A percentile compares a stretch with the other conserved stretches of the same genome.
phyloP scores from a whole-genome alignment of 2,888 invertebrate genomes.

The Disparrhopalites patrizii region DNA sequence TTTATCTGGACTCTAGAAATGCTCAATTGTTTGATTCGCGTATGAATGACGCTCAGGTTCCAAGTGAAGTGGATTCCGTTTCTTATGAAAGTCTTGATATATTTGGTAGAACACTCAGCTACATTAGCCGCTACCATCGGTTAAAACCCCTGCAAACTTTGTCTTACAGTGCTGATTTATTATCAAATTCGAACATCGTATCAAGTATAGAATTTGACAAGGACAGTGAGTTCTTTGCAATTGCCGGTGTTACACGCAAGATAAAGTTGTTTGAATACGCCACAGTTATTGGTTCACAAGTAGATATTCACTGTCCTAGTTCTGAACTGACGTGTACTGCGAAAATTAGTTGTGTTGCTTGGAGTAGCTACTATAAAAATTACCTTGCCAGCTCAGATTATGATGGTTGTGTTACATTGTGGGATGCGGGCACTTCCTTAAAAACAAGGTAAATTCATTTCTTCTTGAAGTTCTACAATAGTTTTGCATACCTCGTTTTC shows the following conservation, averaged over 20 bases:
- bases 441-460: slow-evolving; percentile 55
- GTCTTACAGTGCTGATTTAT: slow-evolving; percentile 83
- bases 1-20: slow-evolving; percentile 74
- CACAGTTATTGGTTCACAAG: slow-evolving; percentile 74
- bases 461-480: too few species aligned
- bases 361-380: slow-evolving; percentile 86
- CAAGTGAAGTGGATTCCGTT: slow-evolving; percentile 47
- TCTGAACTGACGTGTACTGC: slow-evolving; percentile 87
- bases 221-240: slow-evolving; percentile 91
- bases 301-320: slow-evolving; percentile 88
- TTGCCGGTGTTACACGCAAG: slow-evolving; percentile 89
- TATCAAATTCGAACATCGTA: slow-evolving; percentile 79
- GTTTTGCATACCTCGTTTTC: too few species aligned
- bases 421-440: slow-evolving; percentile 80
- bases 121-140: slow-evolving; percentile 75
- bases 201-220: slow-evolving; percentile 94
- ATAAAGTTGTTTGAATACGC: slow-evolving; percentile 91
- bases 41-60: slow-evolving; percentile 39
- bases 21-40: slow-evolving; percentile 65
- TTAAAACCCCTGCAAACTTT: slow-evolving; percentile 78
- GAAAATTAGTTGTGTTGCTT: slow-evolving; percentile 90
- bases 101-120: slow-evolving; percentile 79
- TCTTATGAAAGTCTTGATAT: slow-evolving; percentile 57
- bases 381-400: slow-evolving; percentile 89
- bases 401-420: slow-evolving; percentile 87